phyloP scores from a whole-genome alignment of 1,140 invertebrate species.

The Lepidotrigona ventralis region DNA sequence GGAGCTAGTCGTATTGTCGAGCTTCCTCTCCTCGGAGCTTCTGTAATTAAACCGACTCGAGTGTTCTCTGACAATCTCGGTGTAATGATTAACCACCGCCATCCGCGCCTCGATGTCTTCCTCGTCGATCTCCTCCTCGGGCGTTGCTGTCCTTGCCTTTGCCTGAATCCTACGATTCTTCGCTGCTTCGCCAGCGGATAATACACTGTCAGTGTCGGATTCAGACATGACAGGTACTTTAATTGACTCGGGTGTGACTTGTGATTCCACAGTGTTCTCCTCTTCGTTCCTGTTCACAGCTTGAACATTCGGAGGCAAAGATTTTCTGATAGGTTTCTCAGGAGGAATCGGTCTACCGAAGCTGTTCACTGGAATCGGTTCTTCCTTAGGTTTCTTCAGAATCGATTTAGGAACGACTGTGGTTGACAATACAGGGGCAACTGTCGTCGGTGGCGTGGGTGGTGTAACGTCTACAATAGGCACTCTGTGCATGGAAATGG shows the following conservation, averaged over 20 bases:
- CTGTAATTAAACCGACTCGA: slow-evolving; percentile 42
- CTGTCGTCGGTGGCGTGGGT: slow-evolving; percentile 13
- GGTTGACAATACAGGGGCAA: slow-evolving; percentile 80
- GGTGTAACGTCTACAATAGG: slow-evolving; percentile 46
- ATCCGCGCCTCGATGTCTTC: slow-evolving; percentile 83
- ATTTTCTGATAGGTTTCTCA: slow-evolving; percentile 68
- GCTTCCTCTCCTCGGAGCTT: slow-evolving; percentile 31
- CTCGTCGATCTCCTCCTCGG: slow-evolving; percentile 80
- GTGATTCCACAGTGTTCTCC: slow-evolving; percentile 4
- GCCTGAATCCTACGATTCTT: slow-evolving; percentile 75
- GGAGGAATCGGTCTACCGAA: slow-evolving; percentile 70
- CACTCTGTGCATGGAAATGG: slow-evolving; percentile 27
- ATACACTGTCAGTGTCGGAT: slow-evolving; percentile 68
- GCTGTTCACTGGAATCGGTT: slow-evolving; percentile 69
- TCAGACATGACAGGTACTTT: slow-evolving; percentile 66
- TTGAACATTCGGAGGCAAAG: neutral
- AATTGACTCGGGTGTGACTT: slow-evolving; percentile 14
- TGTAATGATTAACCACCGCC: slow-evolving; percentile 88
- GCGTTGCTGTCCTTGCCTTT: slow-evolving; percentile 73
- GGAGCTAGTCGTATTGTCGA: slow-evolving; percentile 28
- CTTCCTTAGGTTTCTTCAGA: slow-evolving; percentile 81
- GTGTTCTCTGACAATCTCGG: slow-evolving; percentile 88
- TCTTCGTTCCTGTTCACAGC: neutral
- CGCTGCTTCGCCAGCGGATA: slow-evolving; percentile 75
- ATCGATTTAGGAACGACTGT: slow-evolving; percentile 88